Evolutionary conservation across 1,140 invertebrate genomes (phyloP).

Genomic region (Akabosia matsudoensis): DNA sequence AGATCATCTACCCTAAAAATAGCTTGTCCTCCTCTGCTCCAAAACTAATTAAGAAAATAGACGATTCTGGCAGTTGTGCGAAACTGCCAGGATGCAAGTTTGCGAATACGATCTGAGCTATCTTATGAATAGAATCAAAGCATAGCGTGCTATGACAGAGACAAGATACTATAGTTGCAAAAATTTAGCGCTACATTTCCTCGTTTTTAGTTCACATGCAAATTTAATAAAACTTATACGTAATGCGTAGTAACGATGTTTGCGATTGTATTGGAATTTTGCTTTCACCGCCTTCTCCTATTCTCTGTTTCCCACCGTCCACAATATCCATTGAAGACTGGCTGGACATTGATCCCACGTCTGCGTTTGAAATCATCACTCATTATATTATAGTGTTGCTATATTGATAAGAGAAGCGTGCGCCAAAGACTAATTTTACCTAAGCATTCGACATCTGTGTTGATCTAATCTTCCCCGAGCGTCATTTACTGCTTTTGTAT

Average conservation of each 20-base stretch:
- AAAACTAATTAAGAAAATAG: neutral
- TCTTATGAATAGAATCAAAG: neutral
- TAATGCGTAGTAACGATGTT: no score
- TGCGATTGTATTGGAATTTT: neutral
- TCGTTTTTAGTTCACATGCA: no score
- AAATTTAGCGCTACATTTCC: no score
- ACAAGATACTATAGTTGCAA: no score
- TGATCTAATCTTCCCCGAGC: slow-evolving; percentile 68
- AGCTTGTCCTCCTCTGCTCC: neutral
- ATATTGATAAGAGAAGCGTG: neutral
- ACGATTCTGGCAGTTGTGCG: no score
- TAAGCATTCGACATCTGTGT: slow-evolving; percentile 75
- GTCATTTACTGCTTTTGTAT: slow-evolving; percentile 49
- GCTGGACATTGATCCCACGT: slow-evolving; percentile 68
- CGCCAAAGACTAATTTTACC: slow-evolving; percentile 23
- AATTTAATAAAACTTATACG: neutral
- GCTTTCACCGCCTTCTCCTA: neutral
- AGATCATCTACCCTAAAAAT: neutral
- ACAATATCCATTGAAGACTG: slow-evolving; percentile 49
- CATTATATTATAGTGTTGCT: neutral
- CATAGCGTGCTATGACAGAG: no score
- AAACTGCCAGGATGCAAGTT: neutral
- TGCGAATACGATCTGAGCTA: neutral
- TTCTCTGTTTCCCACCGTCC: slow-evolving; percentile 20
- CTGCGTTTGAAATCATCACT: slow-evolving; percentile 43